These are phyloP conservation scores for Cylloceria caligata DNA, from an alignment of 2,888 invertebrate genomes.

Conservation along the genomic window DNA sequence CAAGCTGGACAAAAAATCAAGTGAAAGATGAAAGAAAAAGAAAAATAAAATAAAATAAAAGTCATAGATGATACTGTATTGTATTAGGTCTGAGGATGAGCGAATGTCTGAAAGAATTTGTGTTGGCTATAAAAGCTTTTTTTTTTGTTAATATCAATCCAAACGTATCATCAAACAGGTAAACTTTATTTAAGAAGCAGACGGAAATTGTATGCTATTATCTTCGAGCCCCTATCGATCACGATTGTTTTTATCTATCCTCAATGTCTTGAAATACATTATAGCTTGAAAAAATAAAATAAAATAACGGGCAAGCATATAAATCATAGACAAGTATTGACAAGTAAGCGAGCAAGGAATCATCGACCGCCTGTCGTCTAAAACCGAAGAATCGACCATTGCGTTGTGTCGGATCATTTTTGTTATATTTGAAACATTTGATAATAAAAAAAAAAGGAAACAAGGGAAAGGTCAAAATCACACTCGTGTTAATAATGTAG, in stretches of 20 bases:
- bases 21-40: constrained; percentile 56
- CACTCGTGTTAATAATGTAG: too few species aligned
- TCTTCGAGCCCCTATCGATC: constrained; percentile 34
- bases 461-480: too few species aligned
- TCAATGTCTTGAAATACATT: constrained; percentile 17
- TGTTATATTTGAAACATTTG: too few species aligned
- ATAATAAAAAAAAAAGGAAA: too few species aligned
- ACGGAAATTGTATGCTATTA: constrained; percentile 35
- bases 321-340: too few species aligned
- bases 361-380: too few species aligned
- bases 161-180: constrained; percentile 83
- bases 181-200: constrained; percentile 71
- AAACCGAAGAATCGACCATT: too few species aligned
- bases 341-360: too few species aligned
- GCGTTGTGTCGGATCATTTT: too few species aligned
- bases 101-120: constrained; percentile 84
- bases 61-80: constrained; percentile 83
- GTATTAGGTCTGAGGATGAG: constrained; percentile 83
- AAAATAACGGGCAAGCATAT: too few species aligned
- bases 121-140: constrained; percentile 84
- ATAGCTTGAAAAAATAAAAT: neutral
- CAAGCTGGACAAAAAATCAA: neutral
- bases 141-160: constrained; percentile 83
- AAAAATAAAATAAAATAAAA: constrained; percentile 76
- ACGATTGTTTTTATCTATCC: constrained; percentile 1